A percentile compares a stretch with the other conserved stretches of the same genome.
Conservation (phyloP, 2,113 vertebrate genomes). For the Rhinichthys klamathensis region DNA sequence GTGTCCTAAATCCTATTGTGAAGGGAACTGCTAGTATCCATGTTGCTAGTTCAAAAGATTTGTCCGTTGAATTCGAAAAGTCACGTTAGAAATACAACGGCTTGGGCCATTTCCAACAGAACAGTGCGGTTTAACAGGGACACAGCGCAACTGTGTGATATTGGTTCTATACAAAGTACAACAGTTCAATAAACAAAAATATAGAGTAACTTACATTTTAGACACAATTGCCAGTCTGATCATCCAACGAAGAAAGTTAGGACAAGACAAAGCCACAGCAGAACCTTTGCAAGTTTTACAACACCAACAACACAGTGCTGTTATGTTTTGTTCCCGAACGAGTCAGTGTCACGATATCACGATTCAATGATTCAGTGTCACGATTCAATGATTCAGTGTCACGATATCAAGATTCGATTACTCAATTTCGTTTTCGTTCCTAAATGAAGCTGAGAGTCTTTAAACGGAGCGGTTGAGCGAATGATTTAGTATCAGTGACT, state of each 20-base stretch:
- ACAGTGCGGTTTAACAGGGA: background rate
- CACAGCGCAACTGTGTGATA: background rate
- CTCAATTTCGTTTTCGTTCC: no score
- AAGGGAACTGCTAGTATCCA: background rate
- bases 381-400: no score
- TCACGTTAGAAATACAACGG: background rate
- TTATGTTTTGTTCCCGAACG: background rate
- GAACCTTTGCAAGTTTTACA: no score
- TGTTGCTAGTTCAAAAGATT: background rate
- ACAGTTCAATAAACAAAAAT: background rate
- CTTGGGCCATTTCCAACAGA: background rate
- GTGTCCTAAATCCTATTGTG: background rate
- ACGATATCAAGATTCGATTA: no score
- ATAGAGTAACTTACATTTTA: background rate
- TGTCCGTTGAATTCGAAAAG: background rate
- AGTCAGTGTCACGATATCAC: background rate
- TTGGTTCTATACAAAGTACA: background rate
- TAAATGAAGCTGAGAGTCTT: background rate
- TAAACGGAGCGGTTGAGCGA: background rate
- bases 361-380: no score
- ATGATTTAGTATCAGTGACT: background rate
- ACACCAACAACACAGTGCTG: background rate
- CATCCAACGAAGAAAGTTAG: no score
- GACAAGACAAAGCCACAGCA: no score
- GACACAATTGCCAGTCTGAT: background rate